Base-by-base conservation (phyloP, 2,797 vertebrate species). In the Micropoecilia bifurca region DNA sequence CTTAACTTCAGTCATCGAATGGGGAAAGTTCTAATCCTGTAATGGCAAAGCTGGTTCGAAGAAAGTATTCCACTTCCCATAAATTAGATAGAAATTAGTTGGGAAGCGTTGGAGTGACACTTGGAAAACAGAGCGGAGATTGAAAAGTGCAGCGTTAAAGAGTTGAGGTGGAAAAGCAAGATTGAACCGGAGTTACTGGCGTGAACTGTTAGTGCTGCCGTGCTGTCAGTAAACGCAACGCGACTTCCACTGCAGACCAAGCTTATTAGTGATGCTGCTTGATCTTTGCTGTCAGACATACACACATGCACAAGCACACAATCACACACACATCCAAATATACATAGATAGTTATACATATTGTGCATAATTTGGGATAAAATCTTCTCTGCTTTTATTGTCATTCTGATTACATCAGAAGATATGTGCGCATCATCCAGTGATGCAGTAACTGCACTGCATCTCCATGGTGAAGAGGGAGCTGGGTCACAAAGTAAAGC, bases 241-340 rank as follows among this genome's bases (percentile, higher is more conserved):
- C 68, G 71, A 77, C 75, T 88, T 87, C 78, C 80, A 75, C 47
- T 75, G 78, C 71, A 76, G 78, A 84, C 47, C 18, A 4, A 30
- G 55, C 63, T 77, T 81, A 80, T 90, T 71, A 68, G 73, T 84
- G 61, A 89, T 82, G 77, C 74, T 66, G 82, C 88, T 85, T 90
- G 69, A 85, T 85, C 63, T 46, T 18, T 41, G 10, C 63, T 55
- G 53, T 55, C 63, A 79, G 13, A 66, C 75, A 76, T 41, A 55
- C 45, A 76, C 5, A 28, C 3, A 48, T 55, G 53, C 16, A 61
- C 16, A 61, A 39, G 20, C 36, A 50, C 55, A 20, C 76, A 53
- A 61, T 48, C 20, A 43, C 45, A 36, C n/a, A 59, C 30, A 39
- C 80, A 50, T 41, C 59, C 9, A 55, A 1, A n/a, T 12, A n/a